Percentiles rank a stretch among this genome's conserved stretches.
Conservation (phyloP, 2,888 invertebrate genomes). For the Harmothoe impar region DNA sequence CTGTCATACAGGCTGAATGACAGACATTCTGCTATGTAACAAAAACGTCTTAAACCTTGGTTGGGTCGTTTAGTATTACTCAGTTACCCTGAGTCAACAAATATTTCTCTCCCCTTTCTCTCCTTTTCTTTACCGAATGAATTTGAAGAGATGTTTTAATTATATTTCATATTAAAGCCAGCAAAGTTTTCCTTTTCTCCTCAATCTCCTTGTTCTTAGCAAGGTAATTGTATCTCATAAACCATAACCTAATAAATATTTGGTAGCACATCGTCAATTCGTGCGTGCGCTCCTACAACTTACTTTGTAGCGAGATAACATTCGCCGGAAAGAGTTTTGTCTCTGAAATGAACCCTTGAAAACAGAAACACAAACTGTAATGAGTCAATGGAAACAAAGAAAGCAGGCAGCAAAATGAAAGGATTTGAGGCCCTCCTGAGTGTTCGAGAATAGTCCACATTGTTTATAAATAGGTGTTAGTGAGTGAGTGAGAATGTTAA, state of each 20-base stretch:
- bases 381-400: constrained; percentile 35
- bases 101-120: too few species aligned
- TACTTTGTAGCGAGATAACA: constrained; percentile 61
- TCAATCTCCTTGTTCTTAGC: constrained; percentile 21
- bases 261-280: constrained; percentile 1
- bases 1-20: too few species aligned
- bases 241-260: constrained; percentile 37
- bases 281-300: constrained; percentile 5
- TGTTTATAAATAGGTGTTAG: too few species aligned
- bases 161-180: background rate
- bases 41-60: too few species aligned
- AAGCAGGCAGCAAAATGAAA: background rate
- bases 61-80: too few species aligned
- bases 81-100: too few species aligned
- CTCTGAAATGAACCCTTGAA: constrained; percentile 61
- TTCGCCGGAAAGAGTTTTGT: constrained; percentile 59
- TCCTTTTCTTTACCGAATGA: too few species aligned
- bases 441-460: too few species aligned
- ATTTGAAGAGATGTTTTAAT: too few species aligned
- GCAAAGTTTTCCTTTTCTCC: background rate
- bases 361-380: constrained; percentile 59
- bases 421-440: too few species aligned
- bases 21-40: too few species aligned
- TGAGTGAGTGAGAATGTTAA: constrained; percentile 14
- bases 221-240: constrained; percentile 24